A percentile compares a stretch with the other conserved stretches of the same genome.
These are phyloP conservation scores for Chaetogeoica ovagalla DNA, from an alignment of 2,888 invertebrate genomes.

Conservation along the genomic window DNA sequence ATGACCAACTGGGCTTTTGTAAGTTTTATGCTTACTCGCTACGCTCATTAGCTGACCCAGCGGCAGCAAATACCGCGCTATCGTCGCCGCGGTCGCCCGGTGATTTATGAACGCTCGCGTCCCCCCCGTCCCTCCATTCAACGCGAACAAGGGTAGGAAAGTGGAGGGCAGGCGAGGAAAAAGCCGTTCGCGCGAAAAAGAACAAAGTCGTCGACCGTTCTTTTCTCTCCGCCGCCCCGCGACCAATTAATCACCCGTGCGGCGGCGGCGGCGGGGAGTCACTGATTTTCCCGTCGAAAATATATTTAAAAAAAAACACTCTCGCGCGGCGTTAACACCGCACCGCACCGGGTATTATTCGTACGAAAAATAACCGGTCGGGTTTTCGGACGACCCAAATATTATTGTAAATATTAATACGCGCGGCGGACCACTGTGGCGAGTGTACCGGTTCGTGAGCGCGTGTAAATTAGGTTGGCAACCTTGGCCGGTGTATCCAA, in stretches of 20 bases:
- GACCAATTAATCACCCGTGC: conserved; percentile 39
- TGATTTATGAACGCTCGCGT: conserved; percentile 34
- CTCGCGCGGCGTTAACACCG: not conserved
- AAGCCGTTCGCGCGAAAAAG: not conserved
- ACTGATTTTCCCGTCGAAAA: too few relatives aligned
- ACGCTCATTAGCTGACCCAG: conserved; percentile 52
- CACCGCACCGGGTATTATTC: not conserved
- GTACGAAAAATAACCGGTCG: conserved; percentile 21
- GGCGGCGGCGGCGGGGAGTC: too few relatives aligned
- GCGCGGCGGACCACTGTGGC: conserved; percentile 19
- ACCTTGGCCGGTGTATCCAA: conserved; percentile 41
- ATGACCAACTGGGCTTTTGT: conserved; percentile 46
- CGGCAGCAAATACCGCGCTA: conserved; percentile 32
- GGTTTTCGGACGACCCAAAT: conserved; percentile 34
- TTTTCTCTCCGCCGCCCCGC: too few relatives aligned
- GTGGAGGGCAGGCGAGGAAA: too few relatives aligned
- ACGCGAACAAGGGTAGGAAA: too few relatives aligned
- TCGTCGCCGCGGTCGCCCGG: not conserved
- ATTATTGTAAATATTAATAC: not conserved
- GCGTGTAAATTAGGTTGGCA: conserved; percentile 28
- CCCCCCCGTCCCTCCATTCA: too few relatives aligned
- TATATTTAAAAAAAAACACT: too few relatives aligned
- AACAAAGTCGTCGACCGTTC: conserved; percentile 43
- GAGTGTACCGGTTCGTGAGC: conserved; percentile 20
- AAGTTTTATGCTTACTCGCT: conserved; percentile 52